Conservation (phyloP, 1,140 invertebrate genomes). For the Paralvinella palmiformis region DNA sequence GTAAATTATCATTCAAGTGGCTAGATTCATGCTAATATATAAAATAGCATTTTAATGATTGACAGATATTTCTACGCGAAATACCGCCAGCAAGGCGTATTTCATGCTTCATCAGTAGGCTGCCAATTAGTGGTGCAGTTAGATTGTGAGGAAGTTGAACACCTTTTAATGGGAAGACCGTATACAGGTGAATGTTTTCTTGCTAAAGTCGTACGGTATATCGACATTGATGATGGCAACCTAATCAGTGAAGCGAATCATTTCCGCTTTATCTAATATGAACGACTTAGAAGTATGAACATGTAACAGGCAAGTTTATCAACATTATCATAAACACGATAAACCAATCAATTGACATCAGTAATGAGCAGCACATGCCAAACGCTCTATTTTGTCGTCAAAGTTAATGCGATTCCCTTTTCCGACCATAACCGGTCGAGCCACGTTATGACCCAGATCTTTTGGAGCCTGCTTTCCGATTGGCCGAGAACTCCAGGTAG, state of each 20-base stretch:
- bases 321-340: neutral
- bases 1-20: neutral
- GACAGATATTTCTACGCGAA: neutral
- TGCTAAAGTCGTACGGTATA: neutral
- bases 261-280: neutral
- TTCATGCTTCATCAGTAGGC: neutral
- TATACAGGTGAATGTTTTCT: neutral
- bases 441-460: no score
- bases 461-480: no score
- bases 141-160: neutral
- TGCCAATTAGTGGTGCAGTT: neutral
- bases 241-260: neutral
- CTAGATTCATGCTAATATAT: neutral
- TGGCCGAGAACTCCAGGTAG: no score
- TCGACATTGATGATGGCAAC: neutral
- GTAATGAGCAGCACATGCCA: no score
- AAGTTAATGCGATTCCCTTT: no score
- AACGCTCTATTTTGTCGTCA: no score
- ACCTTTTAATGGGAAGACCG: neutral
- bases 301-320: neutral
- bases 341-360: no score
- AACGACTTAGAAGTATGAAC: neutral
- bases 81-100: neutral
- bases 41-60: neutral
- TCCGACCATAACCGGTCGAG: no score